A percentile compares a stretch with the other conserved stretches of the same genome.
phyloP scores from a whole-genome alignment of 2,888 invertebrate species.

The Ferrisia virgata region DNA sequence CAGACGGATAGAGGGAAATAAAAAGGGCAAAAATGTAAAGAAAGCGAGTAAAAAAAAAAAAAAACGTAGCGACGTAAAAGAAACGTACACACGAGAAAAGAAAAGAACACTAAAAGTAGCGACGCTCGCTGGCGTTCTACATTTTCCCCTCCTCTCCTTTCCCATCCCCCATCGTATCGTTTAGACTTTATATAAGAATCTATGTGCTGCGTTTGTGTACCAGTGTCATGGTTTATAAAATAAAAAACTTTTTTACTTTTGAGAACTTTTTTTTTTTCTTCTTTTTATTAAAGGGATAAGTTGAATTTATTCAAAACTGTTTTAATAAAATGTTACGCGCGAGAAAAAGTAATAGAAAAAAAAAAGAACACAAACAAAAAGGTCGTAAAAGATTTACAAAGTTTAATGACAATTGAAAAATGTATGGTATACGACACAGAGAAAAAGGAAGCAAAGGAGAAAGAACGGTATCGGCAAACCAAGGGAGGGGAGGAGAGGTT shows the following conservation, averaged over 20 bases:
- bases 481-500: background rate
- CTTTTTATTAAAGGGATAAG: background rate
- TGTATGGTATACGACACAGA: too few species aligned
- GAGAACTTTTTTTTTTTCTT: slow-evolving; percentile 1
- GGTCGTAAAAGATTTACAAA: slow-evolving; percentile 24
- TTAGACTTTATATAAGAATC: background rate
- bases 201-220: background rate
- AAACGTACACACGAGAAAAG: too few species aligned
- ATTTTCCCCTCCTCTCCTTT: background rate
- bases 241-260: slow-evolving; percentile 2
- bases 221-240: background rate
- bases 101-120: background rate
- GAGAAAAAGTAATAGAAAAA: background rate
- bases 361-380: background rate
- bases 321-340: slow-evolving; percentile 24
- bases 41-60: background rate
- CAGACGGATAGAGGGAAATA: background rate
- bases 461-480: too few species aligned
- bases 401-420: slow-evolving; percentile 30
- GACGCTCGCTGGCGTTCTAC: background rate
- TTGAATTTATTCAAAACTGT: slow-evolving; percentile 28
- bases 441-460: too few species aligned
- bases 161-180: too few species aligned
- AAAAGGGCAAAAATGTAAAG: background rate
- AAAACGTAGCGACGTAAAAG: background rate